Evolutionary conservation across 2,888 invertebrate species (phyloP).

Genomic region (Meteorus cinctellus): DNA sequence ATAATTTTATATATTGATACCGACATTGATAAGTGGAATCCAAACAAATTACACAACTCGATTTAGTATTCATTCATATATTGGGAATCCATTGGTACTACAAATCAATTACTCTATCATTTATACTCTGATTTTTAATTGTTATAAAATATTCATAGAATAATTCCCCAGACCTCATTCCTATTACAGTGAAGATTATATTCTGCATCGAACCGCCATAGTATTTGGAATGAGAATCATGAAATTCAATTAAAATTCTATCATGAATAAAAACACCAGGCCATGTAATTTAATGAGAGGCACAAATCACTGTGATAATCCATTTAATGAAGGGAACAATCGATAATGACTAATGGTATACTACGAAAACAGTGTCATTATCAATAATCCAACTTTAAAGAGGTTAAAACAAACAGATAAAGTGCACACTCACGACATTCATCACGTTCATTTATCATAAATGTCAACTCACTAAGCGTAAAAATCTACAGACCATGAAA

Average conservation of each 20-base stretch:
- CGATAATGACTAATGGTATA: not conserved
- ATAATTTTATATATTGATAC: not conserved
- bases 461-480: constrained; percentile 6
- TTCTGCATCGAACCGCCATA: not conserved
- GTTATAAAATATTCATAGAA: not conserved
- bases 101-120: not conserved
- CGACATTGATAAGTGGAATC: no score
- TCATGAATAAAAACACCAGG: not conserved
- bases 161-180: not conserved
- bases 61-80: no score
- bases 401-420: constrained; percentile 7
- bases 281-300: not conserved
- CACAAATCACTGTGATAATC: not conserved
- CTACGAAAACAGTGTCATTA: not conserved
- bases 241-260: not conserved
- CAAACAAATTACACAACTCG: no score
- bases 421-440: constrained; percentile 1
- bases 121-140: not conserved
- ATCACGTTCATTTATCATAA: constrained; percentile 26
- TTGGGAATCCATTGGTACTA: no score
- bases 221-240: not conserved
- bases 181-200: no score
- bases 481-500: constrained; percentile 14
- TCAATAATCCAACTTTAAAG: constrained; percentile 17
- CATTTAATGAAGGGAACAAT: not conserved